Conservation (phyloP, 2,888 invertebrate species). For the Eupithecia subfuscata region DNA sequence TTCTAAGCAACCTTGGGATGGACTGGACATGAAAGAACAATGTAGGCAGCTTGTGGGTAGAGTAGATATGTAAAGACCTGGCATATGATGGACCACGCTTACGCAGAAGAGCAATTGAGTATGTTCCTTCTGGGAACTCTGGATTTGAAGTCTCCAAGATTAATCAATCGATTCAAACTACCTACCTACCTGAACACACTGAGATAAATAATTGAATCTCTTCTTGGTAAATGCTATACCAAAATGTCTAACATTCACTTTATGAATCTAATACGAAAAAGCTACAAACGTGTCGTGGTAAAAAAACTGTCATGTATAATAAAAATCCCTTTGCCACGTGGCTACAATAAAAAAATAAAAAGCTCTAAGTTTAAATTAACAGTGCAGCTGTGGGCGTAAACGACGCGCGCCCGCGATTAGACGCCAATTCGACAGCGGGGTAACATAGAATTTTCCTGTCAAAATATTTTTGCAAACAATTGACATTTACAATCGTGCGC, state of each 20-base stretch:
- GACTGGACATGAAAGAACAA: too few relatives aligned
- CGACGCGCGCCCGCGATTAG: slow-evolving; percentile 70
- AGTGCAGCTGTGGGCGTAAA: slow-evolving; percentile 59
- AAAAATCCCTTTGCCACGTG: slow-evolving; percentile 65
- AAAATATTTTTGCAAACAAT: slow-evolving; percentile 84
- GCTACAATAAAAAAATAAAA: slow-evolving; percentile 67
- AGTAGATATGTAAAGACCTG: not conserved
- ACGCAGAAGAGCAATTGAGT: not conserved
- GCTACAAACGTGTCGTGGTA: not conserved
- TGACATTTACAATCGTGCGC: slow-evolving; percentile 58
- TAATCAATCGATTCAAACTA: not conserved
- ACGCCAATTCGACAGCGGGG: slow-evolving; percentile 74
- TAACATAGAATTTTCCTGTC: slow-evolving; percentile 78
- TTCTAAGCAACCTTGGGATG: too few relatives aligned
- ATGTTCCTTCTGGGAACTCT: not conserved
- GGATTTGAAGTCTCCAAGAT: not conserved
- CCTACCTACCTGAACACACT: not conserved
- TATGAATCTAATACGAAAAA: not conserved
- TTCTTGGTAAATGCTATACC: not conserved
- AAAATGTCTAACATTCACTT: not conserved
- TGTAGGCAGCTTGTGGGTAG: too few relatives aligned
- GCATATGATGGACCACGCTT: not conserved
- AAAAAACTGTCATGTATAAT: not conserved
- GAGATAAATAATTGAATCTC: not conserved
- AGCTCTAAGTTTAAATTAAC: slow-evolving; percentile 75